Evolutionary conservation across 2,888 invertebrate genomes (phyloP).

Genomic region (Eupithecia exiguata): DNA sequence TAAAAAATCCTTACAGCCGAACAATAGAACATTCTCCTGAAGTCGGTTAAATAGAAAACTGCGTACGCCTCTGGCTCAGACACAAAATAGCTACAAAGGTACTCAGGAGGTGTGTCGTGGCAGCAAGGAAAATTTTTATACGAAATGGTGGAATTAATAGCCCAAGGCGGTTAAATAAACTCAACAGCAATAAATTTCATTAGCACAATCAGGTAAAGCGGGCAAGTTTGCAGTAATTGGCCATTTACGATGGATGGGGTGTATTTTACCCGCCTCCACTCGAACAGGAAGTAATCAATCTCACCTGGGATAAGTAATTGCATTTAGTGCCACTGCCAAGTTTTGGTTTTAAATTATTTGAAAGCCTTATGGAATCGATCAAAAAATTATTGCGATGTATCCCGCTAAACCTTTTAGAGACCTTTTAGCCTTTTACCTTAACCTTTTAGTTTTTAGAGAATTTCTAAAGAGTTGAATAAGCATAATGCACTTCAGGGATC

Average conservation of each 20-base stretch:
- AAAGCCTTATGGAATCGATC: not conserved
- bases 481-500: not conserved
- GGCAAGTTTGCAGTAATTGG: conserved; percentile 6
- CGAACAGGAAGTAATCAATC: not conserved
- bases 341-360: not conserved
- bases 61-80: not conserved
- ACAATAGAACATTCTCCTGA: too few species aligned
- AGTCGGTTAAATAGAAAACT: not conserved
- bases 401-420: too few species aligned
- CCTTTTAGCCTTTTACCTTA: too few species aligned
- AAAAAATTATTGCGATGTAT: not conserved
- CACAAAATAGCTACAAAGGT: not conserved
- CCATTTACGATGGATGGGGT: not conserved
- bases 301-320: conserved; percentile 4
- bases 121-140: not conserved
- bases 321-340: not conserved
- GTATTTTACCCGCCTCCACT: not conserved
- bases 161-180: not conserved
- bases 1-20: too few species aligned
- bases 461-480: too few species aligned
- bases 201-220: conserved; percentile 4
- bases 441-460: not conserved
- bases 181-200: not conserved
- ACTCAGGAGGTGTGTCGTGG: not conserved
- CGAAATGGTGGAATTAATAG: not conserved